Conservation (phyloP, 2,113 vertebrate genomes). For the Cavia porcellus region DNA sequence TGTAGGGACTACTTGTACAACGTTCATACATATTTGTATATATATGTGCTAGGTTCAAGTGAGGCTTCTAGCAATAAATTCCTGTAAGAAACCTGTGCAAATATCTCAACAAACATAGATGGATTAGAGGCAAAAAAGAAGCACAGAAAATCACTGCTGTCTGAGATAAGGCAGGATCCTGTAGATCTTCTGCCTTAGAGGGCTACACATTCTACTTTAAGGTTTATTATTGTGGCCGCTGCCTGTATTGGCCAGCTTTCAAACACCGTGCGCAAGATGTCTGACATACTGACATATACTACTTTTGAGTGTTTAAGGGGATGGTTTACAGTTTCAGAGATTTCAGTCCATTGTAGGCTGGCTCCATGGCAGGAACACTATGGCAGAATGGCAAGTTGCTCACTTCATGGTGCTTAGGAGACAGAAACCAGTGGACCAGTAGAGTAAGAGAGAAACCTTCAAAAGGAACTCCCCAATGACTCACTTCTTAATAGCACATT, state of each 20-base stretch:
- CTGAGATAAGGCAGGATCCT: neutral
- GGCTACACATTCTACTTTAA: neutral
- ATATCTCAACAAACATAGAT: neutral
- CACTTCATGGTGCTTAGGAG: neutral
- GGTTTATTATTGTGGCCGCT: neutral
- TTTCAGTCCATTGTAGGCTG: neutral
- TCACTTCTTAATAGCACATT: neutral
- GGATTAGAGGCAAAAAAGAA: neutral
- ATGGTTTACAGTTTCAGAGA: neutral
- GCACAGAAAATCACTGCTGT: neutral
- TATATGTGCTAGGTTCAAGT: neutral
- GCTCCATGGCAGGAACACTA: neutral
- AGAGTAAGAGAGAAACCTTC: neutral
- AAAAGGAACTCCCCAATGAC: neutral
- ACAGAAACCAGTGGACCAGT: no score
- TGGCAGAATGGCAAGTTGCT: neutral
- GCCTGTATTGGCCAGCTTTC: neutral
- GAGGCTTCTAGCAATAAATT: constrained; percentile 34
- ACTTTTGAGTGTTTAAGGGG: neutral
- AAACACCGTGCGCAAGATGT: neutral
- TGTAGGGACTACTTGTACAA: neutral
- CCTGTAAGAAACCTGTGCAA: neutral
- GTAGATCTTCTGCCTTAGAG: neutral
- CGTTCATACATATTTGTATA: neutral
- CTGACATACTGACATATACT: neutral